Conservation (phyloP, 2,888 invertebrate species). For the Gnatocerus cornutus region DNA sequence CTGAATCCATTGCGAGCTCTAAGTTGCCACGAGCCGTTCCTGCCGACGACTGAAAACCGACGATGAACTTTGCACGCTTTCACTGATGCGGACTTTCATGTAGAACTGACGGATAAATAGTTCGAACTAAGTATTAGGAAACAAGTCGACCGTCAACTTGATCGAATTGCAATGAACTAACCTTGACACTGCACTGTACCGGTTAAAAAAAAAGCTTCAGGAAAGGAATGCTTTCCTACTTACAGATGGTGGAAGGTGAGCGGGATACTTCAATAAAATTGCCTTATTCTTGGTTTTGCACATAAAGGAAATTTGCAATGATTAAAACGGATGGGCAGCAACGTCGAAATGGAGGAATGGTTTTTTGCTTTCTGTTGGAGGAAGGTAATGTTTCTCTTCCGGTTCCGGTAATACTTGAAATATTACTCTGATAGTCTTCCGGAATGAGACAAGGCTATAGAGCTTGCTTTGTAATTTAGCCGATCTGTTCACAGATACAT, state of each 20-base stretch:
- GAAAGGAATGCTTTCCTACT: neutral
- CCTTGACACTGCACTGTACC: neutral
- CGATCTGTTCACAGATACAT: too few relatives aligned
- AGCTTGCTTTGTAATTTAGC: too few relatives aligned
- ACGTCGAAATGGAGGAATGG: too few relatives aligned
- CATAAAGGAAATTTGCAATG: too few relatives aligned
- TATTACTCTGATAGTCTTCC: too few relatives aligned
- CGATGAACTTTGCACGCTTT: slow-evolving; percentile 23
- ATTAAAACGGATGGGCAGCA: too few relatives aligned
- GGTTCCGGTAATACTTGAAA: too few relatives aligned
- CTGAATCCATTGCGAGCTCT: slow-evolving; percentile 17
- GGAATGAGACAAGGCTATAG: too few relatives aligned
- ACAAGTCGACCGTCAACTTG: neutral
- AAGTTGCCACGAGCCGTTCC: slow-evolving; percentile 7
- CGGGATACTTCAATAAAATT: too few relatives aligned
- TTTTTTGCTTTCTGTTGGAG: too few relatives aligned
- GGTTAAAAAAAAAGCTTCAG: neutral
- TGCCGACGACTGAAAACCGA: slow-evolving; percentile 4
- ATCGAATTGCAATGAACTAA: slow-evolving; percentile 15
- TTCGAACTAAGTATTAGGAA: neutral
- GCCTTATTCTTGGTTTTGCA: neutral
- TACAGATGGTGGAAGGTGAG: too few relatives aligned
- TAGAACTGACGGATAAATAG: neutral
- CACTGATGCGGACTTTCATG: slow-evolving; percentile 16
- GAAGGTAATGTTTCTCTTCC: too few relatives aligned